Conservation (phyloP, 2,888 invertebrate genomes). For the Trachelus stipa region DNA sequence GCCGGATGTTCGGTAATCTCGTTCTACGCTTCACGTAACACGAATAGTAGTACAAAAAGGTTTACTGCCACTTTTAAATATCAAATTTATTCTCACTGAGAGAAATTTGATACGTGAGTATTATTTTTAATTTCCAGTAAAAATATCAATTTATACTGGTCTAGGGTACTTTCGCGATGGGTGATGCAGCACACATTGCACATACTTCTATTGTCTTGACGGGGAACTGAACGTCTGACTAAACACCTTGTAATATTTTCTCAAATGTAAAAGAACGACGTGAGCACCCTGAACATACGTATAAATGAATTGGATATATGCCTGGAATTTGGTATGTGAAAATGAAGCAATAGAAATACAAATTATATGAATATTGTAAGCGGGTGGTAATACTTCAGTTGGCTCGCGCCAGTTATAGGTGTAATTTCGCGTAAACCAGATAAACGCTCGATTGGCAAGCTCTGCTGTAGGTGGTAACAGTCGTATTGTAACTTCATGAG, state of each 20-base stretch:
- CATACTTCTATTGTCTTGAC: too few species aligned
- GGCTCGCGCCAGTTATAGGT: background rate
- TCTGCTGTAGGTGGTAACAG: background rate
- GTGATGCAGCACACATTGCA: too few species aligned
- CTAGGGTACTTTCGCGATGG: too few species aligned
- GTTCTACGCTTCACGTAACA: too few species aligned
- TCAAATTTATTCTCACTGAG: too few species aligned
- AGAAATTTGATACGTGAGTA: too few species aligned
- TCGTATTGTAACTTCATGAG: background rate
- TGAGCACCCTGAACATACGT: background rate
- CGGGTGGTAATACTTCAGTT: background rate
- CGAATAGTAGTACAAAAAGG: too few species aligned
- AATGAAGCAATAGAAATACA: background rate
- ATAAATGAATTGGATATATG: background rate
- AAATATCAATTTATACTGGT: too few species aligned
- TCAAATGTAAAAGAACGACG: background rate
- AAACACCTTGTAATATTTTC: background rate
- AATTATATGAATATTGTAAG: background rate
- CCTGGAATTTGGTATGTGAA: background rate
- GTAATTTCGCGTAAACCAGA: background rate
- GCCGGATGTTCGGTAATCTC: too few species aligned
- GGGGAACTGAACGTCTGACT: too few species aligned
- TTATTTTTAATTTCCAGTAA: too few species aligned
- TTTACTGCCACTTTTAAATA: too few species aligned
- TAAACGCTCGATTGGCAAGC: background rate